phyloP scores from a whole-genome alignment of 2,888 invertebrate species.

The Hemistola chrysoprasaria region DNA sequence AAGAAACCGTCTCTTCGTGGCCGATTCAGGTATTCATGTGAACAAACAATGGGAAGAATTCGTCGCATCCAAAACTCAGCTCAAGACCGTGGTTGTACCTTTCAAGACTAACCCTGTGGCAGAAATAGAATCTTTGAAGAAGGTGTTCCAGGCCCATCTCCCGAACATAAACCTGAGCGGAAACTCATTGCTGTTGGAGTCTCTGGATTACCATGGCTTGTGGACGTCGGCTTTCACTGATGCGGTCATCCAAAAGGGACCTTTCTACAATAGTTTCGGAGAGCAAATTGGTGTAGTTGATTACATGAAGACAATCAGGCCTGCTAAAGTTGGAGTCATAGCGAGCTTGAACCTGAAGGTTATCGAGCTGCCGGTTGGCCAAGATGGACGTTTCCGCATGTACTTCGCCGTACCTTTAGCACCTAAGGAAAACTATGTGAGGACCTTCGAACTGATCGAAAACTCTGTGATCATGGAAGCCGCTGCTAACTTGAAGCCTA shows the following conservation, averaged over 20 bases:
- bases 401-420: conserved; percentile 30
- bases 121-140: conserved; percentile 18
- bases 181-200: conserved; percentile 36
- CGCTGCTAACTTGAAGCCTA: conserved; percentile 32
- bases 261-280: conserved; percentile 39
- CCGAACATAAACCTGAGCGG: conserved; percentile 24
- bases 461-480: conserved; percentile 31
- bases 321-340: conserved; percentile 30
- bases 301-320: conserved; percentile 37
- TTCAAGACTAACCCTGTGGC: conserved; percentile 23
- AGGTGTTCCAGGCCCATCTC: conserved; percentile 15
- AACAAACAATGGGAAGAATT: conserved; percentile 26
- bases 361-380: conserved; percentile 42
- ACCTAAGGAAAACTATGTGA: too few relatives aligned
- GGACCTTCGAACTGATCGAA: conserved; percentile 22
- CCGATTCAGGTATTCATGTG: conserved; percentile 27
- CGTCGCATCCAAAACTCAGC: conserved; percentile 1
- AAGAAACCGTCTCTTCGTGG: conserved; percentile 25
- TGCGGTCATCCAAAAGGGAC: conserved; percentile 23
- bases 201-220: conserved; percentile 33
- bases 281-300: conserved; percentile 34
- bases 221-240: conserved; percentile 40
- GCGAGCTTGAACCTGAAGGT: conserved; percentile 37
- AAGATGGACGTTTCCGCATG: conserved; percentile 37
- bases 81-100: conserved; percentile 5